These are phyloP conservation scores for Tiliqua scincoides DNA, from an alignment of 2,113 vertebrate species.

Conservation along the genomic window DNA sequence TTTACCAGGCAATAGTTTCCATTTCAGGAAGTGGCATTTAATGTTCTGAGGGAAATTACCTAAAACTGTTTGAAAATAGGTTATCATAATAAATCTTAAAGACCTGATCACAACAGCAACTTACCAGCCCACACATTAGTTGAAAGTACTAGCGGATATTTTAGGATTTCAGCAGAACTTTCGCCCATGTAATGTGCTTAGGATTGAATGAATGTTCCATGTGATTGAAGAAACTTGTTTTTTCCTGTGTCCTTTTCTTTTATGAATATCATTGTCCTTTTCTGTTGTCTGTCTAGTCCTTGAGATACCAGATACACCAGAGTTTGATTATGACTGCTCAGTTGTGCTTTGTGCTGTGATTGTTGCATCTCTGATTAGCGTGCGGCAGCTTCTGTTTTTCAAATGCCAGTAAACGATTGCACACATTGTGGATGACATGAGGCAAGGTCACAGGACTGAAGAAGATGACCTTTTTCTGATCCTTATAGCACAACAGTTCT, in stretches of 20 bases:
- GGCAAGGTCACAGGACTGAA: not conserved
- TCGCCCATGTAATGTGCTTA: not conserved
- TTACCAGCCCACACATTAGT: not conserved
- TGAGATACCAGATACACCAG: not conserved
- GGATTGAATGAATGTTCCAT: not conserved
- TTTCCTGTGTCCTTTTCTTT: not conserved
- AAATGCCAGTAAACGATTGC: constrained; percentile 4
- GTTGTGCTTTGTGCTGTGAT: not conserved
- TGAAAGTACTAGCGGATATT: not conserved
- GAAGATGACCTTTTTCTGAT: not conserved
- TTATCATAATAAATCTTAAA: not conserved
- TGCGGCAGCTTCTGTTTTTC: constrained; percentile 4
- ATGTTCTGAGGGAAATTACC: not conserved
- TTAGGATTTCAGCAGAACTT: not conserved
- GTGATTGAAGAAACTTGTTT: not conserved
- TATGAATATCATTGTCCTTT: not conserved
- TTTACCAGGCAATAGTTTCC: not conserved
- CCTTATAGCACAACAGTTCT: not conserved
- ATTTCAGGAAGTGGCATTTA: not conserved
- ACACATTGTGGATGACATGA: not conserved
- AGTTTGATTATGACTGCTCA: not conserved
- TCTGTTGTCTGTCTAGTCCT: not conserved
- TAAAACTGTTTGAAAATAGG: not conserved
- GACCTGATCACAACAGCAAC: not conserved
- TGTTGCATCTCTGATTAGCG: not conserved